Evolutionary conservation across 92 coral and sea anemone genomes (phyloP).

Genomic region (Plumapathes pennacea): DNA sequence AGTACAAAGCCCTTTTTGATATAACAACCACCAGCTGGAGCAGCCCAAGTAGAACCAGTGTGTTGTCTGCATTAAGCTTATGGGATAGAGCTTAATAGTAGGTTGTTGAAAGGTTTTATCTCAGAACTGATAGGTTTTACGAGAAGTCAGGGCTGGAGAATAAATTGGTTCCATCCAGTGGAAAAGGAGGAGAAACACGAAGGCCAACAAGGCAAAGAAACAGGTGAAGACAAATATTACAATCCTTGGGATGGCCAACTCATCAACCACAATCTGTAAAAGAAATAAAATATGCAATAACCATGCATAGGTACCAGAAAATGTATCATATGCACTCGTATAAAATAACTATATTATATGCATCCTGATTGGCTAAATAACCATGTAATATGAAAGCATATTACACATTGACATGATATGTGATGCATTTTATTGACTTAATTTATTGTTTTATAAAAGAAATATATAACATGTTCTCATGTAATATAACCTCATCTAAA

Average conservation of each 20-base stretch:
- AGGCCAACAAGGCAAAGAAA: conserved; percentile 78
- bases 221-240: conserved; percentile 76
- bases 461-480: no score
- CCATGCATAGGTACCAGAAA: background rate
- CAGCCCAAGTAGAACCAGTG: no score
- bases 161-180: conserved; percentile 99
- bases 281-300: background rate
- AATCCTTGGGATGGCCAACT: conserved; percentile 73
- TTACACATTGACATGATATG: no score
- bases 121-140: conserved; percentile 88
- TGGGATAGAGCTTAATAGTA: background rate
- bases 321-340: background rate
- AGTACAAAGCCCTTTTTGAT: no score
- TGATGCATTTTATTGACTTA: no score
- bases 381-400: no score
- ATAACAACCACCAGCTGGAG: no score
- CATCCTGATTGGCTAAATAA: no score
- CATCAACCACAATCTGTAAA: conserved; percentile 80
- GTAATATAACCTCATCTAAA: no score
- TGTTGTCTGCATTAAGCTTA: no score
- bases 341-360: no score
- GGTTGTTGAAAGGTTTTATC: background rate
- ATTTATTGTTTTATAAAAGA: no score
- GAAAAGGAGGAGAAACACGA: conserved; percentile 77
- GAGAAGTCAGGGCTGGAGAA: conserved; percentile 89